Percentiles rank a stretch among this genome's conserved stretches.
These are phyloP conservation scores for Caenorhabditis briggsae DNA, from an alignment of 1,140 invertebrate species.

Conservation along the genomic window DNA sequence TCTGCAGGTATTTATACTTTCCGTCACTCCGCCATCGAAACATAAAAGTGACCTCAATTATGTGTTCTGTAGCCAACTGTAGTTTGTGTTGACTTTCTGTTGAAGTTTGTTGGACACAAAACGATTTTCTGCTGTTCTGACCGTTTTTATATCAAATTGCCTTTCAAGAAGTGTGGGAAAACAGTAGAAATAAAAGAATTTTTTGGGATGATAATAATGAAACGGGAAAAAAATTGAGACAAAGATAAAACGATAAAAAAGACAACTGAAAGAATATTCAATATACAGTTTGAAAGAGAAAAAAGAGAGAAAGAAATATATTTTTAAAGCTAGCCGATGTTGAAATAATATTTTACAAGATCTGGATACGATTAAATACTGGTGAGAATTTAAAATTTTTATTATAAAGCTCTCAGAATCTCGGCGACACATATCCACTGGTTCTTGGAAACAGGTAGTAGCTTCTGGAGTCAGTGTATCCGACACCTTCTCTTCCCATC, in stretches of 20 bases:
- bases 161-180: neutral
- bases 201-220: neutral
- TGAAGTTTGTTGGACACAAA: constrained; percentile 40
- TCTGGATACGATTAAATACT: constrained; percentile 45
- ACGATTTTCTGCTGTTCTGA: constrained; percentile 42
- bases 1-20: neutral
- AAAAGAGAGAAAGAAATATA: neutral
- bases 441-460: constrained; percentile 57
- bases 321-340: constrained; percentile 45
- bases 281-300: constrained; percentile 27
- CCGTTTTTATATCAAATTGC: constrained; percentile 38
- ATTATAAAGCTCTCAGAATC: constrained; percentile 15
- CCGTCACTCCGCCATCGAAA: neutral
- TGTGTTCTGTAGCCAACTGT: constrained; percentile 47
- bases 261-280: neutral
- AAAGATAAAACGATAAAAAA: neutral
- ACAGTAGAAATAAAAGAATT: neutral
- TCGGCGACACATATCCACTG: constrained; percentile 48
- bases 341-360: constrained; percentile 39
- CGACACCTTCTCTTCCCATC: constrained; percentile 68
- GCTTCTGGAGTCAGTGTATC: constrained; percentile 62
- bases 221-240: neutral
- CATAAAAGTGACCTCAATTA: neutral
- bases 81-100: constrained; percentile 30
- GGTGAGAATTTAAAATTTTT: neutral